These are phyloP conservation scores for Chrysoperla carnea DNA, from an alignment of 1,140 invertebrate species.

Conservation along the genomic window DNA sequence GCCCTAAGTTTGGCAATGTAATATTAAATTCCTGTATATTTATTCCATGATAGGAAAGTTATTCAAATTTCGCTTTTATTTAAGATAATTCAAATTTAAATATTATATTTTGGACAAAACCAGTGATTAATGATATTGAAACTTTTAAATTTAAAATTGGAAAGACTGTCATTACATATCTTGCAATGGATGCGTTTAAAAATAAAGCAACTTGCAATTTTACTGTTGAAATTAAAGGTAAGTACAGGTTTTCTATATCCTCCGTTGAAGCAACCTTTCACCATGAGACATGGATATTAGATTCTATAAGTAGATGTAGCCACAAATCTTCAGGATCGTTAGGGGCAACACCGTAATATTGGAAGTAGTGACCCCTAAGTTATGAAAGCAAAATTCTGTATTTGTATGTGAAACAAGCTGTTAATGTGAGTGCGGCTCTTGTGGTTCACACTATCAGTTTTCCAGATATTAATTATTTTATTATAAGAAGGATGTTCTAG, in stretches of 20 bases:
- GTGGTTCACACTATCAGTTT: too few species aligned
- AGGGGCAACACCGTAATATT: too few species aligned
- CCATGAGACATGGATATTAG: not conserved
- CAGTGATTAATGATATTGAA: constrained; percentile 18
- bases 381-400: too few species aligned
- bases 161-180: constrained; percentile 26
- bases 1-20: too few species aligned
- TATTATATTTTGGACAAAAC: constrained; percentile 28
- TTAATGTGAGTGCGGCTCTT: too few species aligned
- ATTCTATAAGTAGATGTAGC: too few species aligned
- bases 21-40: too few species aligned
- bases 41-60: too few species aligned
- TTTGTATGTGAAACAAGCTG: too few species aligned
- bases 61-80: constrained; percentile 2
- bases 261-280: not conserved
- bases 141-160: constrained; percentile 29
- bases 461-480: too few species aligned
- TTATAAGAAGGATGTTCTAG: too few species aligned
- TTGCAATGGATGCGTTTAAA: constrained; percentile 30
- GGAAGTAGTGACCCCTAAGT: not conserved
- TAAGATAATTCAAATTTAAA: constrained; percentile 27
- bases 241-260: constrained; percentile 5
- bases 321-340: too few species aligned
- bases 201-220: constrained; percentile 35
- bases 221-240: constrained; percentile 29